phyloP scores from a whole-genome alignment of 2,113 vertebrate species.

The Trochalopteron elliotii region DNA sequence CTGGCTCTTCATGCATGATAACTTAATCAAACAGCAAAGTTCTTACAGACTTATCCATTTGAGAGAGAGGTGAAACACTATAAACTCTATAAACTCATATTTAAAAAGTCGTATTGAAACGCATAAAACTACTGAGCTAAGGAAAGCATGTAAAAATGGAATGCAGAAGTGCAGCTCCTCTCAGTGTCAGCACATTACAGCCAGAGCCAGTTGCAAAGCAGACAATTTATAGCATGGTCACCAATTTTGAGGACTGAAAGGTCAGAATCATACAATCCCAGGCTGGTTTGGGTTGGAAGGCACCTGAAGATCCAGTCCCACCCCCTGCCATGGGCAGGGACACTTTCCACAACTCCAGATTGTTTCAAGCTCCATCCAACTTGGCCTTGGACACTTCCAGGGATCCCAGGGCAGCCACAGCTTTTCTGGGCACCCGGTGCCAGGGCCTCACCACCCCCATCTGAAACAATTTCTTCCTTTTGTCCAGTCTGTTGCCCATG shows the following conservation, averaged over 20 bases:
- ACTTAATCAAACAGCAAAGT: constrained; percentile 75
- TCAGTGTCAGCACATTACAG: not conserved
- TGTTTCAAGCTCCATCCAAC: accelerated
- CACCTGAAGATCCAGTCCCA: not conserved
- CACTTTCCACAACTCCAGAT: accelerated
- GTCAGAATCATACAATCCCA: not conserved
- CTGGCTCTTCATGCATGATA: constrained; percentile 62
- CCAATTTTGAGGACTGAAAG: not conserved
- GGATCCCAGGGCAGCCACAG: not conserved
- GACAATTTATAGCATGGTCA: not conserved
- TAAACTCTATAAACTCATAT: constrained; percentile 32
- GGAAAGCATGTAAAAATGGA: not conserved
- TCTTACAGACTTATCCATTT: constrained; percentile 46
- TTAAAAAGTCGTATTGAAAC: constrained; percentile 41
- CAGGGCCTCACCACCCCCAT: accelerated
- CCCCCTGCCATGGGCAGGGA: not conserved
- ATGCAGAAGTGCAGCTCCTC: not conserved
- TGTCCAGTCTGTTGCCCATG: not conserved
- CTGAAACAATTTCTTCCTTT: not conserved
- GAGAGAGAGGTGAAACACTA: constrained; percentile 30
- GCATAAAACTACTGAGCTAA: constrained; percentile 22
- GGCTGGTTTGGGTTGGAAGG: not conserved
- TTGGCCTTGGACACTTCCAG: not conserved
- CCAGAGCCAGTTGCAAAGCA: not conserved
- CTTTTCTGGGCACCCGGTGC: not conserved